A percentile compares a stretch with the other conserved stretches of the same genome.
These are phyloP conservation scores for Pachymerium ferrugineum DNA, from an alignment of 2,888 invertebrate species.

Conservation along the genomic window DNA sequence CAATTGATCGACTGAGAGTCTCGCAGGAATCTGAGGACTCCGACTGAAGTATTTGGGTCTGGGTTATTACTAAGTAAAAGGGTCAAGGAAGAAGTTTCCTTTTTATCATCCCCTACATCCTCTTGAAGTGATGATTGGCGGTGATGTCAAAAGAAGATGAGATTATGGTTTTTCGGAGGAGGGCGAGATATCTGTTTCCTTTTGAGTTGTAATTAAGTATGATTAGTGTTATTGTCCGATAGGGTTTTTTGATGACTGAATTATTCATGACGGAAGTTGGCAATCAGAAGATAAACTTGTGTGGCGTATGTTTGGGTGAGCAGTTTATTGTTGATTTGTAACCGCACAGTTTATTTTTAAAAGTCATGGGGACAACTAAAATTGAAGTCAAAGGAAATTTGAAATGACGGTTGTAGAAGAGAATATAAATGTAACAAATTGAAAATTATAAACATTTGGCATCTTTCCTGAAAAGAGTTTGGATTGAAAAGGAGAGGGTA, in stretches of 20 bases:
- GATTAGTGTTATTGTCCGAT: conserved; percentile 25
- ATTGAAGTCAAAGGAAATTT: no score
- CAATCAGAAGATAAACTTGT: no score
- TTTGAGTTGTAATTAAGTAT: background rate
- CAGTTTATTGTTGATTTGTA: no score
- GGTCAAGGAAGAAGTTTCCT: conserved; percentile 1
- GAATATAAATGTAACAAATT: no score
- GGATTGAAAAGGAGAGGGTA: no score
- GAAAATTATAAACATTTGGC: no score
- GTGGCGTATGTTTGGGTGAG: no score
- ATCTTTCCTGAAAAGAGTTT: no score
- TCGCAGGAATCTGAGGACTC: conserved; percentile 1
- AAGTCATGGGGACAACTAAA: no score
- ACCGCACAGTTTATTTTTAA: no score
- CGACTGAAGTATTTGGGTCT: background rate
- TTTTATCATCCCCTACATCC: conserved; percentile 16
- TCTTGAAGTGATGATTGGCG: background rate
- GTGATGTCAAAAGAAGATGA: background rate
- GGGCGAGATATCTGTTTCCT: conserved; percentile 1
- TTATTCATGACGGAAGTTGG: conserved; percentile 15
- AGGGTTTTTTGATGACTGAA: background rate
- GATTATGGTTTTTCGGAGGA: background rate
- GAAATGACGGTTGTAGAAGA: no score
- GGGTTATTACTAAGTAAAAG: conserved; percentile 12
- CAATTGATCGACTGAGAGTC: background rate